These are phyloP conservation scores for Theretra japonica DNA, from an alignment of 2,888 invertebrate genomes.

Conservation along the genomic window DNA sequence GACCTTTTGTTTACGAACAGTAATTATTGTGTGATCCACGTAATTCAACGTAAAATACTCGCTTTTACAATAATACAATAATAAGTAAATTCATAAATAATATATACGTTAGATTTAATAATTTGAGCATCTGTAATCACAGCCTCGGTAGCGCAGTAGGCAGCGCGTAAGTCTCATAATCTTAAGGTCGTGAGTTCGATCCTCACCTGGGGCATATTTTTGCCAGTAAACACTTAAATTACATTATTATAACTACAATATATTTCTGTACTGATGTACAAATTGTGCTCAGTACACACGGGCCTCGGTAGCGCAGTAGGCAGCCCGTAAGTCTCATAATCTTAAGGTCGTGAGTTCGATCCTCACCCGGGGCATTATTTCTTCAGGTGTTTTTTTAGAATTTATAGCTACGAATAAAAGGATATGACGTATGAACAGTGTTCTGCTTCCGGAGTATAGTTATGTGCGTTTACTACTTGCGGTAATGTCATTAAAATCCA, in stretches of 20 bases:
- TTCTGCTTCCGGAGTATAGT: not conserved
- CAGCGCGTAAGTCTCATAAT: slow-evolving; percentile 95
- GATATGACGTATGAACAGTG: not conserved
- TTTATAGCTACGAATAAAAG: not conserved
- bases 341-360: slow-evolving; percentile 98
- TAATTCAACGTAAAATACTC: no score
- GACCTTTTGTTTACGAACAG: no score
- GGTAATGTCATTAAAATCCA: not conserved
- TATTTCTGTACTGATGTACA: not conserved
- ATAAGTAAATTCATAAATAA: no score
- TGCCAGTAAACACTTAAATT: not conserved
- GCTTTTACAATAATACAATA: no score
- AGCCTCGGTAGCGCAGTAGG: slow-evolving; percentile 78
- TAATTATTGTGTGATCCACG: no score
- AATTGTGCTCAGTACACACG: not conserved
- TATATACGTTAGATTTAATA: no score
- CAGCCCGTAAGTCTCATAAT: slow-evolving; percentile 95
- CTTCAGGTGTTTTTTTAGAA: no score
- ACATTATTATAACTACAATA: not conserved
- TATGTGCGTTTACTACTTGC: no score
- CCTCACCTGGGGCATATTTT: slow-evolving; percentile 92
- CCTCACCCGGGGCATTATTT: slow-evolving; percentile 96
- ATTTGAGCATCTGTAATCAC: not conserved
- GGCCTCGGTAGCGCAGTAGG: slow-evolving; percentile 65
- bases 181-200: slow-evolving; percentile 98